Conservation (phyloP, 2,113 vertebrate species). For the Corvus cornix region DNA sequence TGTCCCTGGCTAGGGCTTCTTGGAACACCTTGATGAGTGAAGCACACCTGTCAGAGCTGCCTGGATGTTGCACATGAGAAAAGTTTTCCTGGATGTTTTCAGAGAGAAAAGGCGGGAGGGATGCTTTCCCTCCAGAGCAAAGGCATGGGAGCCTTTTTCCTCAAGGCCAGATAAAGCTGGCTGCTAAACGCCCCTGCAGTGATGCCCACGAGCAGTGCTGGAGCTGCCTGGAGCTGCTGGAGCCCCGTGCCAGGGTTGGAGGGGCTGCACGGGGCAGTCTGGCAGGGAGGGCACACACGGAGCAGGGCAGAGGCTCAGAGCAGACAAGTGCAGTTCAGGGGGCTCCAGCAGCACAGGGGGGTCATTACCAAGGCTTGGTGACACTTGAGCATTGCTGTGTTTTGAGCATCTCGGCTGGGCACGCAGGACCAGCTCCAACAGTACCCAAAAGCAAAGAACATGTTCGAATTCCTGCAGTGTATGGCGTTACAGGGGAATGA, state of each 20-base stretch:
- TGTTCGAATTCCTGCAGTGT: neutral
- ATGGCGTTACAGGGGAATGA: neutral
- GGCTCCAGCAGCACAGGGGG: neutral
- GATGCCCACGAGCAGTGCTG: neutral
- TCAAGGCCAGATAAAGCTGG: neutral
- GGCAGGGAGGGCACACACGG: neutral
- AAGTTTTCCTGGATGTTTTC: neutral
- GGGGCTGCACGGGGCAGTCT: neutral
- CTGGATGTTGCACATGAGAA: neutral
- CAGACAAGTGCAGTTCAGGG: neutral
- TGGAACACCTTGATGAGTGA: neutral
- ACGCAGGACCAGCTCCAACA: neutral
- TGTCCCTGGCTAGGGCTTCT: neutral
- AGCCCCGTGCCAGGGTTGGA: neutral
- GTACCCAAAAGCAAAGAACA: neutral
- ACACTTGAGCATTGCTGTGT: neutral
- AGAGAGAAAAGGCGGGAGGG: neutral
- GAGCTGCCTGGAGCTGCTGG: neutral
- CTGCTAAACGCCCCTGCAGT: accelerated
- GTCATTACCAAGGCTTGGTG: neutral
- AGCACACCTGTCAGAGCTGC: neutral
- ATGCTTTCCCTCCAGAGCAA: neutral
- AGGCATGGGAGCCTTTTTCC: neutral
- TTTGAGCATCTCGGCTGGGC: constrained; percentile 19
- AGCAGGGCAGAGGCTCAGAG: neutral